Base-by-base conservation (phyloP, 2,113 vertebrate genomes). In the Grus americana region DNA sequence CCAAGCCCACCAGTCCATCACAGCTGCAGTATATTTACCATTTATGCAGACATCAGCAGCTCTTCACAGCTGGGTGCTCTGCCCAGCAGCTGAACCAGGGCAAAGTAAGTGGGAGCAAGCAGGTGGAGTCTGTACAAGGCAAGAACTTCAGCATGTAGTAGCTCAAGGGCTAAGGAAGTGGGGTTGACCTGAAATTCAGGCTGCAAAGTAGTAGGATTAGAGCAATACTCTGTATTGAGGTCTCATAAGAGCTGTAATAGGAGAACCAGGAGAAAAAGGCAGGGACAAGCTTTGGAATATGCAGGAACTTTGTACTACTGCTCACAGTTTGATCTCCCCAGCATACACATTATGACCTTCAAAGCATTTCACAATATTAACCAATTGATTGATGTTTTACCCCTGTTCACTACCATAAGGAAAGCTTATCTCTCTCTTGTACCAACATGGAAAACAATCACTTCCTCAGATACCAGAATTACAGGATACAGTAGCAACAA, bases 121-220 rank as follows among this genome's bases (percentile, higher is more conserved):
- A 74, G 0, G 1, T 4, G 52, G 5, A 10, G 3, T 12, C 12
- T 17, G 13, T 3, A 17, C 0, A 2, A 71, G 8, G 4, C 30
- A 67, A 34, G 23, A 81, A 34, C 3, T 62, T 57, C 22, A 17
- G 7, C 2, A 2, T 16, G 5, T 4, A 38, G n/a, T 5, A 74
- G 15, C 29, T 22, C 30, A 70, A 57, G 29, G 16, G n/a, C 5
- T 57, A 29, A 61, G 21, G 30, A 83, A 71, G 63, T 1, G 3
- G 12, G 16, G 5, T 11, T 75, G n/a, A 61, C 15, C 15, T 30
- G 36, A 34, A 36, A 22, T 15, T 17, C 13, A 66, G 49, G 11
- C 8, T 76, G 16, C 24, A 6, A 8, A 16, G 9, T 4, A 38
- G 42, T 3, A 75, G 30, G 12, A 21, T 32, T 40, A 58, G 21